Base-by-base conservation (phyloP, 1,140 invertebrate species). In the Drosophila subpulchrella region DNA sequence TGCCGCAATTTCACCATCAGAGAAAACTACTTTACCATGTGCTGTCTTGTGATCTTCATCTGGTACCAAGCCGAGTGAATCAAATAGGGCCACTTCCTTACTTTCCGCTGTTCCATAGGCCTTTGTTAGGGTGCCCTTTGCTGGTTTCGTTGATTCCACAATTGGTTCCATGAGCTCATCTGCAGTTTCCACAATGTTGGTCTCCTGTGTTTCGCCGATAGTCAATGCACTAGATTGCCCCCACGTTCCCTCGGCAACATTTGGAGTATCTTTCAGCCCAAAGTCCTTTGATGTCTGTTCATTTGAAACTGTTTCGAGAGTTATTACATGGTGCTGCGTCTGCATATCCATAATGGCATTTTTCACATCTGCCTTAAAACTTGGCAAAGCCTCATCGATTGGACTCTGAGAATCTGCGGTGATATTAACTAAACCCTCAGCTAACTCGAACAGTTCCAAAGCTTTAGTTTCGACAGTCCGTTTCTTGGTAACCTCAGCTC, bases 1-100 rank as follows among this genome's bases (percentile, higher is more conserved):
- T 3, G 88, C 80, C 7, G 76, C 80, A 0, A 73, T 42, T 42
- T 91, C 78, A 1, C 66, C 93, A 92, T 91, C 95, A 93, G 41
- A 42, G 7, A 90, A 63, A 13, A 50, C 61, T 6, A 81, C 7
- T 32, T 63, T 88, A 6, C 80, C 77, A 13, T 70, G 50, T 11
- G 42, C 67, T 0, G 24, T 27, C 8, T 42, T 17, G 2, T 11
- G 47, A 51, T 46, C 32, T 10, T n/a, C n/a, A 4, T 55, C 38
- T 54, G 67, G 20, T 1, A 76, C 38, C 13, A 48, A 5, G 3
- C 61, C 34, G 3, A 76, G 3, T 6, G 57, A 50, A n/a, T 90
- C 86, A 11, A 78, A 81, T 4, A 67, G 41, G 5, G n/a, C 0
- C 6, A 68, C 60, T 42, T 90, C 61, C 11, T 67, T 57, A 47